Conservation (phyloP, 2,113 vertebrate genomes). For the Phrynocephalus versicolor region DNA sequence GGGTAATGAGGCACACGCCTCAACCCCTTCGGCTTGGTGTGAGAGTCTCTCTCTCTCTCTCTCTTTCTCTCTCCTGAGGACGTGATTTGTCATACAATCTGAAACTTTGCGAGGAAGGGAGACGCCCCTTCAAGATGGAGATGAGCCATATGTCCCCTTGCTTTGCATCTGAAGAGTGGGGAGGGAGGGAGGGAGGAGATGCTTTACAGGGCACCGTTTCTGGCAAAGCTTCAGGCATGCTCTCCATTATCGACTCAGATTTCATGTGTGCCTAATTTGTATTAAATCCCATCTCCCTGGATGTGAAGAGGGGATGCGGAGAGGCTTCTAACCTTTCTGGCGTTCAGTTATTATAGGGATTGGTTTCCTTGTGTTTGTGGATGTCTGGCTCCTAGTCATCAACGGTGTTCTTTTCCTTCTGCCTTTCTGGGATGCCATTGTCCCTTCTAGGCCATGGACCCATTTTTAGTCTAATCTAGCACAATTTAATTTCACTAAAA, state of each 20-base stretch:
- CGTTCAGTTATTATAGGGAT: background rate
- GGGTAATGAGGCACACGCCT: slow-evolving; percentile 77
- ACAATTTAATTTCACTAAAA: background rate
- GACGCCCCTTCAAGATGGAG: slow-evolving; percentile 73
- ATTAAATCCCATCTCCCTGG: slow-evolving; percentile 11
- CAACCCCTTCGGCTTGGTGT: slow-evolving; percentile 34
- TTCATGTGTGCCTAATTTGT: slow-evolving; percentile 24
- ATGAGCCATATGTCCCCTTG: slow-evolving; percentile 75
- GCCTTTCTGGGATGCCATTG: background rate
- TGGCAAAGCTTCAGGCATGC: slow-evolving; percentile 45
- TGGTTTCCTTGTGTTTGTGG: background rate
- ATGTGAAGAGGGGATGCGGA: background rate
- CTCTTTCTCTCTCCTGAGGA: slow-evolving; percentile 65
- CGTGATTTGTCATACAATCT: slow-evolving; percentile 79
- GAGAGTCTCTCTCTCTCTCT: slow-evolving; percentile 70
- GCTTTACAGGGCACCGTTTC: slow-evolving; percentile 36
- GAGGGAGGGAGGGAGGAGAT: background rate
- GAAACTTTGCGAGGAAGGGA: slow-evolving; percentile 74
- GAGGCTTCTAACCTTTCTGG: background rate
- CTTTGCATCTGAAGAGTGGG: slow-evolving; percentile 71
- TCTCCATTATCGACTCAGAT: slow-evolving; percentile 30
- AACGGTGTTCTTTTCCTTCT: background rate
- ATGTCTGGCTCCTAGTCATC: background rate
- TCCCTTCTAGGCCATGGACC: background rate
- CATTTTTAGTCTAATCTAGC: background rate